Base-by-base conservation (phyloP, 2,113 vertebrate genomes). In the Kryptolebias marmoratus region DNA sequence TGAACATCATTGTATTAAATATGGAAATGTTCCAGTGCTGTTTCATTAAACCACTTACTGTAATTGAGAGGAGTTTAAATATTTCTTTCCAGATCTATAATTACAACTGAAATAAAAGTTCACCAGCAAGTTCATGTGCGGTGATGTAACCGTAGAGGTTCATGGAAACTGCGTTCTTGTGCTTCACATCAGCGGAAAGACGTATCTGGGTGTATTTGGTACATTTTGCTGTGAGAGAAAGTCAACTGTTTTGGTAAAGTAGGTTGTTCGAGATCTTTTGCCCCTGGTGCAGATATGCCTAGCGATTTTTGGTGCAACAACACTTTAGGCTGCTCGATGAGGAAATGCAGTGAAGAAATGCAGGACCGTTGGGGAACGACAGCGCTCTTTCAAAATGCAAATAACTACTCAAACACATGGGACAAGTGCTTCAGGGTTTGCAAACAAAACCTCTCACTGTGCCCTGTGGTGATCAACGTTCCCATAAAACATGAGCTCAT, bases 41-140 rank as follows among this genome's bases (percentile, higher is more conserved):
- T 49, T 45, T 59, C 15, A 27, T 56, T 82, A 59, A 75, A 71
- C 28, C 6, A 3, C 39, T 62, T 48, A n/a, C 13, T 12, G 32
- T 60, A 16, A 74, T 74, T 31, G 14, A 27, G 16, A 60, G 4
- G 36, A 10, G 28, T 28, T 53, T 16, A 18, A 47, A 16, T 16
- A n/a, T 61, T 10, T 54, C 0, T 48, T 76, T 66, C 63, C 3
- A 1, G 39, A 27, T 10, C 27, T 12, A 48, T 36, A n/a, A 18
- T 39, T 55, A 49, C 8, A 61, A n/a, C 9, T 32, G 10, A 28
- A 27, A 36, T 15, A 53, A 36, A 36, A 14, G 13, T 32, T 45
- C 5, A 30, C 30, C 39, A 14, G 1, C 4, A 54, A 32, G 66
- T 64, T 64, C 39, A n/a, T 22, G 30, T 47, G 42, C 22, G 3